A percentile compares a stretch with the other conserved stretches of the same genome.
phyloP scores from a whole-genome alignment of 2,797 vertebrate species.

The Enteromius treurensis region DNA sequence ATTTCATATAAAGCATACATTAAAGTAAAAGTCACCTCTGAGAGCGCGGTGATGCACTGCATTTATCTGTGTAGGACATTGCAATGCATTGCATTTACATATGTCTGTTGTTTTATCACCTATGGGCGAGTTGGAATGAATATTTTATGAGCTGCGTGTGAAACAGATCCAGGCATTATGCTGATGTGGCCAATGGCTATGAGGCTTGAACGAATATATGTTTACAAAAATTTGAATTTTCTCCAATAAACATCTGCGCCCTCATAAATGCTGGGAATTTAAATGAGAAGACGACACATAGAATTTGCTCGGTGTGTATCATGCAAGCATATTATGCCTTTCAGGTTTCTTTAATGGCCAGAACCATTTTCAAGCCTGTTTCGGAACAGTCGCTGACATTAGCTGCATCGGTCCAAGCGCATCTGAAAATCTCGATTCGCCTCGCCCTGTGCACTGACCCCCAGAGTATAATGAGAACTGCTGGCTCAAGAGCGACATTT shows the following conservation, averaged over 20 bases:
- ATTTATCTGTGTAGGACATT: constrained; percentile 42
- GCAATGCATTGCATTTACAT: constrained; percentile 52
- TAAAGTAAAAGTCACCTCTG: constrained; percentile 41
- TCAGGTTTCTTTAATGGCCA: constrained; percentile 12
- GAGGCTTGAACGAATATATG: constrained; percentile 19
- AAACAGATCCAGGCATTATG: constrained; percentile 29
- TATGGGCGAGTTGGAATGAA: constrained; percentile 45
- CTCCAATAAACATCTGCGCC: constrained; percentile 26
- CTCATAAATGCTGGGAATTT: constrained; percentile 14
- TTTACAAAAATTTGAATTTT: constrained; percentile 22
- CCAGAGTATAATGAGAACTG: constrained; percentile 3
- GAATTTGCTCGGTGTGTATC: constrained; percentile 1
- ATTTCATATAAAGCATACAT: constrained; percentile 40
- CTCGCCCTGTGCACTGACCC: neutral
- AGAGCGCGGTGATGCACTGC: neutral
- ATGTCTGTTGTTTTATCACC: constrained; percentile 40
- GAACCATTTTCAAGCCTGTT: constrained; percentile 8
- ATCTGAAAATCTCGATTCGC: neutral
- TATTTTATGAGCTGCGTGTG: constrained; percentile 4
- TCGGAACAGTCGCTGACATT: neutral
- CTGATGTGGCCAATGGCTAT: constrained; percentile 22
- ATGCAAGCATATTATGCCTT: constrained; percentile 11
- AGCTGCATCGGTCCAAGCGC: neutral
- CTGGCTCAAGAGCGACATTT: constrained; percentile 8
- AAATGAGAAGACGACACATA: constrained; percentile 25